Evolutionary conservation across 2,797 vertebrate genomes (phyloP), one percentile per base, ranked within the genome.

Genomic region (Dendrocincla fuliginosa): DNA sequence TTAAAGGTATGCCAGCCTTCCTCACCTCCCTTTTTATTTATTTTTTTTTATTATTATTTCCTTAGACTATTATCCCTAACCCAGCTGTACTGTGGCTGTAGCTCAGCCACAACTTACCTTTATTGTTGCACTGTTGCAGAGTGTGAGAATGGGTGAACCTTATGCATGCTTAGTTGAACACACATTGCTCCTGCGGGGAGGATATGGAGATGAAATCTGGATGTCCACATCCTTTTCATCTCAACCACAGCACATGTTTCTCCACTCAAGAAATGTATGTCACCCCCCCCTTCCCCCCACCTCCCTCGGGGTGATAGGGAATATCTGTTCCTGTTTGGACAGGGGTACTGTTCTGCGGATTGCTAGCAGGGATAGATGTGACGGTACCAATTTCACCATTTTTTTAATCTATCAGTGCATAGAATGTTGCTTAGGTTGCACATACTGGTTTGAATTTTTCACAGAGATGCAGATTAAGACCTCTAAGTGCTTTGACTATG

Each of bases 1-100:
- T 60, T 81, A 77, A 89, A 93, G 82, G 37, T 89, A 79, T 77
- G 71, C 25, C 64, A 70, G 33, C 27, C 39, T 59, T 92, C 68
- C 17, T 81, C 16, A 41, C 11, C 3, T 33, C 3, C 0, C 7
- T 79, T 20, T 67, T 35, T 1, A 25, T 47, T 39, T 10, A 35
- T 9, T 59, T 3, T 33, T 52, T 37, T 19, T 17, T 20, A 20
- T n/a, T 20, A 20, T n/a, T 12, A 3, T 87, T 87, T 89, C 33
- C 27, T 81, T 47, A 13, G 33, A 15, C 15, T 22, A 7, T 65
- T 61, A 35, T 57, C 11, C 4, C 11, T 61, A 39, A 68, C 12
- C 10, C 35, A 88, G 28, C 32, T 57, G 24, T 7, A 14, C 50
- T 41, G 25, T 68, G 28, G 3, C 39, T 69, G 18, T 69, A 68